Conservation (phyloP, 2,113 vertebrate species). For the Opisthocomus hoazin region DNA sequence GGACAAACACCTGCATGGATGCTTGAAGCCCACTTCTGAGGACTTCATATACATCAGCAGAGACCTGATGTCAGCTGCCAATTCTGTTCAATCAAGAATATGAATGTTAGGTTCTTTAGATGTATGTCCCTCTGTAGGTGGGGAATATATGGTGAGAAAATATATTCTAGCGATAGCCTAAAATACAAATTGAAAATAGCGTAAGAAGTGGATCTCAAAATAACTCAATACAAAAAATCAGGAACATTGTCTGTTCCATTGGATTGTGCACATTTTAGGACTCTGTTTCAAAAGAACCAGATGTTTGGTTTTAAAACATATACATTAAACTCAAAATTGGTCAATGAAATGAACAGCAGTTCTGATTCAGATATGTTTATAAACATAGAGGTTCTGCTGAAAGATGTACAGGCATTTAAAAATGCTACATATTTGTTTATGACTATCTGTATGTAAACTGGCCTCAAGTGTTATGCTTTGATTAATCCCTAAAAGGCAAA, state of each 20-base stretch:
- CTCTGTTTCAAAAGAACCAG: background rate
- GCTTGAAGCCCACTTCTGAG: background rate
- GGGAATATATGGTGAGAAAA: background rate
- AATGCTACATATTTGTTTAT: background rate
- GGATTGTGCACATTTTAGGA: background rate
- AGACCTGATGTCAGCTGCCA: background rate
- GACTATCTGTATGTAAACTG: background rate
- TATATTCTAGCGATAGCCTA: background rate
- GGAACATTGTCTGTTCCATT: background rate
- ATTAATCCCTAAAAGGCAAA: background rate
- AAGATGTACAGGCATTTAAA: background rate
- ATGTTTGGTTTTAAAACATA: constrained; percentile 11
- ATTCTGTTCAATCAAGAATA: background rate
- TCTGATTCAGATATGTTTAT: constrained; percentile 17
- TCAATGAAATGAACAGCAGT: constrained; percentile 15
- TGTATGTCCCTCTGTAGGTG: background rate
- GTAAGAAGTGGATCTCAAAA: background rate
- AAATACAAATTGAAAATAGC: background rate
- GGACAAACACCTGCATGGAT: background rate
- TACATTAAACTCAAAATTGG: background rate
- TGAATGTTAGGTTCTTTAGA: background rate
- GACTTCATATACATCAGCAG: background rate
- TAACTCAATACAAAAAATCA: background rate
- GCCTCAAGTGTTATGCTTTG: background rate
- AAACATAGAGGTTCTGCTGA: background rate